phyloP scores from a whole-genome alignment of 2,888 invertebrate species.

The Sussaba pulchella region DNA sequence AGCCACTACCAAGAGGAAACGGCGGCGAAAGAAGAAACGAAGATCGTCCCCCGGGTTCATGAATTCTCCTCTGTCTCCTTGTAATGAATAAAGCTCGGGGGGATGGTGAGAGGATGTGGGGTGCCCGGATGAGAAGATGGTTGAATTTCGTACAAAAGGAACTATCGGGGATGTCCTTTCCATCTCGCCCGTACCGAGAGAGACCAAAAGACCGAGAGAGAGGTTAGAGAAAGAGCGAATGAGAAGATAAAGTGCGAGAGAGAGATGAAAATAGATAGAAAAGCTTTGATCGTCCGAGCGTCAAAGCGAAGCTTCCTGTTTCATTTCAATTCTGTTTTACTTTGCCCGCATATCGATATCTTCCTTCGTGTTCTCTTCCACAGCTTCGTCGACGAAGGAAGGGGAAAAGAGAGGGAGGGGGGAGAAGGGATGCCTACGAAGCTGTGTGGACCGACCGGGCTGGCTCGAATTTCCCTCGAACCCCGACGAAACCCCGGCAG shows the following conservation, averaged over 20 bases:
- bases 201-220: conserved; percentile 6
- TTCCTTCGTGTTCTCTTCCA: conserved; percentile 64
- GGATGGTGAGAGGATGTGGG: conserved; percentile 26
- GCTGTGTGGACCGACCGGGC: conserved; percentile 28
- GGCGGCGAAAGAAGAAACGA: neutral
- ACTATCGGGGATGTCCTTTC: conserved; percentile 19
- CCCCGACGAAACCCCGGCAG: conserved; percentile 7
- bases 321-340: conserved; percentile 81
- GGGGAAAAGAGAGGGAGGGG: too few species aligned
- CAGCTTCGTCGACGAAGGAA: conserved; percentile 43
- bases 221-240: conserved; percentile 5
- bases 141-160: conserved; percentile 46
- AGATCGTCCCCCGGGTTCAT: conserved; percentile 26
- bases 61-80: conserved; percentile 46
- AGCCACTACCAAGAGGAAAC: neutral
- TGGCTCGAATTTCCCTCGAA: conserved; percentile 41
- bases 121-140: conserved; percentile 20
- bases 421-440: conserved; percentile 35
- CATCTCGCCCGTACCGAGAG: conserved; percentile 17
- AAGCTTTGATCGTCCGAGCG: conserved; percentile 78
- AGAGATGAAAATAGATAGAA: conserved; percentile 44
- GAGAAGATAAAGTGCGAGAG: too few species aligned
- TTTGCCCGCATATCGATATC: conserved; percentile 81
- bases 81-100: conserved; percentile 52
- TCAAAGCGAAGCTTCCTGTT: conserved; percentile 77